Percentiles rank a stretch among this genome's conserved stretches.
Conservation (phyloP, 2,113 vertebrate species). For the Hippolais icterina region DNA sequence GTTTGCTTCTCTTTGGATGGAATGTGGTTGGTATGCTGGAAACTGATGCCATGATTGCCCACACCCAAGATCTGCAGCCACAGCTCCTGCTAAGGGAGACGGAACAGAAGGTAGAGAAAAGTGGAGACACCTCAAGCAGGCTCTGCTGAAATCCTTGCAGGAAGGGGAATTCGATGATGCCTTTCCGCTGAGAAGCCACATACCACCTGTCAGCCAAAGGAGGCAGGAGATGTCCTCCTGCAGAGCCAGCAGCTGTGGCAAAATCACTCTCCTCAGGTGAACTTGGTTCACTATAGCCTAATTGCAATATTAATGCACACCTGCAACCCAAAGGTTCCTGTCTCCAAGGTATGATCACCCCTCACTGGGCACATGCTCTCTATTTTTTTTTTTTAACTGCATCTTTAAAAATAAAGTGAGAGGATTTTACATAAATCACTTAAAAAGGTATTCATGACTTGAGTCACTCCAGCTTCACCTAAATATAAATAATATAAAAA, state of each 20-base stretch:
- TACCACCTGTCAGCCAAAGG: neutral
- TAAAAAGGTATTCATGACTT: neutral
- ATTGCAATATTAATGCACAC: neutral
- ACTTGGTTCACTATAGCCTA: neutral
- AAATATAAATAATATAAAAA: neutral
- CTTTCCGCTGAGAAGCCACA: neutral
- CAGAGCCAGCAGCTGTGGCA: accelerated
- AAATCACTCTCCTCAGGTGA: neutral
- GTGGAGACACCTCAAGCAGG: neutral
- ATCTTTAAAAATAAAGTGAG: neutral
- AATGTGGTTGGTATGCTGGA: neutral
- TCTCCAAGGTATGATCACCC: accelerated
- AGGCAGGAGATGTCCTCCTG: neutral
- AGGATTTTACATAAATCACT: neutral
- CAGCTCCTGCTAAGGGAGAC: neutral
- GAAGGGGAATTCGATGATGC: accelerated
- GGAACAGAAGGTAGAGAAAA: accelerated
- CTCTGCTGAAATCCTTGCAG: neutral
- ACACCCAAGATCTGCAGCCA: neutral
- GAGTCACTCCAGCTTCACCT: neutral
- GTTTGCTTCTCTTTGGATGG: neutral
- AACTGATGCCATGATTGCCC: accelerated
- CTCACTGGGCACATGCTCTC: neutral
- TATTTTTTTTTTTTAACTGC: neutral
- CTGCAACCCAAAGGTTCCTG: neutral